Evolutionary conservation across 2,797 vertebrate species (phyloP).

Genomic region (Hydrolagus colliei): DNA sequence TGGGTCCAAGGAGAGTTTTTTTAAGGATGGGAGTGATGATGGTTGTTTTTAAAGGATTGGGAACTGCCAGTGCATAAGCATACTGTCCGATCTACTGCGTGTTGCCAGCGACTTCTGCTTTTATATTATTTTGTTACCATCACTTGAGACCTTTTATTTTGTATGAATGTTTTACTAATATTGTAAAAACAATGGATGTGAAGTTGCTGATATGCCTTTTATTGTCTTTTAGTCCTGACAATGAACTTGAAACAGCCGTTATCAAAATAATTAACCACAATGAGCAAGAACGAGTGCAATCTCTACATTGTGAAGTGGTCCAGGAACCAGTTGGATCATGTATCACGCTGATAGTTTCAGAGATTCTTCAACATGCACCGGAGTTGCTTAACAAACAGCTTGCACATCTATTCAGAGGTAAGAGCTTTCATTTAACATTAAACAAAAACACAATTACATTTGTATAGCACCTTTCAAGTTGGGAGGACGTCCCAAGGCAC

Average conservation of each 20-base stretch:
- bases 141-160: too few relatives aligned
- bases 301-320: slow-evolving; percentile 45
- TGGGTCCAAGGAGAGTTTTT: too few relatives aligned
- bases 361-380: slow-evolving; percentile 83
- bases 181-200: slow-evolving; percentile 1
- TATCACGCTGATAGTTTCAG: slow-evolving; percentile 68
- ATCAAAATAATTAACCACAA: slow-evolving; percentile 75
- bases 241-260: slow-evolving; percentile 69
- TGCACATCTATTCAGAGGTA: slow-evolving; percentile 86
- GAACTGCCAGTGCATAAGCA: too few relatives aligned
- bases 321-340: slow-evolving; percentile 54
- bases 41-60: too few relatives aligned
- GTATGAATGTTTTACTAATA: too few relatives aligned
- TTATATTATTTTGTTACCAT: too few relatives aligned
- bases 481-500: too few relatives aligned
- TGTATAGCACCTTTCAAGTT: too few relatives aligned
- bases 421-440: slow-evolving; percentile 60
- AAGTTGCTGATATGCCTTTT: slow-evolving; percentile 26
- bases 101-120: too few relatives aligned
- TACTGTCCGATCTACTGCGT: too few relatives aligned
- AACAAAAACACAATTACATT: slow-evolving; percentile 32
- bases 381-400: slow-evolving; percentile 76
- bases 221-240: slow-evolving; percentile 65
- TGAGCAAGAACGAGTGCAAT: slow-evolving; percentile 43
- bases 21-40: too few relatives aligned